Evolutionary conservation across 1,140 invertebrate species (phyloP).

Genomic region (Atta colombica): DNA sequence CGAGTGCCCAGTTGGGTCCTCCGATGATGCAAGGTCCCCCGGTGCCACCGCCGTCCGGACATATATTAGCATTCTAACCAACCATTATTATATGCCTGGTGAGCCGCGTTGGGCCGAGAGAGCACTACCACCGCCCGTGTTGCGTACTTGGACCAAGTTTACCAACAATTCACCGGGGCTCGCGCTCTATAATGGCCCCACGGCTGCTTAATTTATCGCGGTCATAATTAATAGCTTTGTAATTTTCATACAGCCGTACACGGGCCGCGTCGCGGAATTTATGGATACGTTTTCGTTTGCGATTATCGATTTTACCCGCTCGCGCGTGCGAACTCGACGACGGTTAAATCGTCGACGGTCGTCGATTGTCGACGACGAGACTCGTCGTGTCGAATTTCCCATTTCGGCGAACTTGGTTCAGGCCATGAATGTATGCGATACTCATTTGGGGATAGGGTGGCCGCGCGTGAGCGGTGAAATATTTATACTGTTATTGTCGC

Average conservation of each 20-base stretch:
- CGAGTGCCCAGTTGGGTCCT: constrained; percentile 86
- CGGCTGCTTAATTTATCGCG: constrained; percentile 86
- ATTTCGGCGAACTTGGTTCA: background rate
- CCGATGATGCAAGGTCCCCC: constrained; percentile 87
- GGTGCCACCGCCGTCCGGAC: constrained; percentile 84
- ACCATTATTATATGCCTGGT: constrained; percentile 86
- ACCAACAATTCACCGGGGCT: constrained; percentile 87
- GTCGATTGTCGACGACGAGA: constrained; percentile 51
- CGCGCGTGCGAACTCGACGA: constrained; percentile 61
- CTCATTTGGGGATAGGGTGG: background rate
- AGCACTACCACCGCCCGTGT: constrained; percentile 82
- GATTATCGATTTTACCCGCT: constrained; percentile 78
- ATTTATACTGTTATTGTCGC: constrained; percentile 42
- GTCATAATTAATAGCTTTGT: constrained; percentile 87
- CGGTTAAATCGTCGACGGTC: constrained; percentile 58
- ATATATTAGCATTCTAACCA: constrained; percentile 87
- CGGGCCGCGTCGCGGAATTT: constrained; percentile 78
- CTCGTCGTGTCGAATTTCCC: constrained; percentile 24
- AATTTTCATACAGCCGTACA: constrained; percentile 85
- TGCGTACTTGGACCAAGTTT: constrained; percentile 87
- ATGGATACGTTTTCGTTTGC: constrained; percentile 80
- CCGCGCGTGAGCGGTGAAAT: constrained; percentile 34
- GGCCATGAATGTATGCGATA: background rate
- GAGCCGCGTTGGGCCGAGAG: constrained; percentile 83
- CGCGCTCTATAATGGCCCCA: constrained; percentile 86